Base-by-base conservation (phyloP, 2,113 vertebrate species). In the Crotalus tigris region DNA sequence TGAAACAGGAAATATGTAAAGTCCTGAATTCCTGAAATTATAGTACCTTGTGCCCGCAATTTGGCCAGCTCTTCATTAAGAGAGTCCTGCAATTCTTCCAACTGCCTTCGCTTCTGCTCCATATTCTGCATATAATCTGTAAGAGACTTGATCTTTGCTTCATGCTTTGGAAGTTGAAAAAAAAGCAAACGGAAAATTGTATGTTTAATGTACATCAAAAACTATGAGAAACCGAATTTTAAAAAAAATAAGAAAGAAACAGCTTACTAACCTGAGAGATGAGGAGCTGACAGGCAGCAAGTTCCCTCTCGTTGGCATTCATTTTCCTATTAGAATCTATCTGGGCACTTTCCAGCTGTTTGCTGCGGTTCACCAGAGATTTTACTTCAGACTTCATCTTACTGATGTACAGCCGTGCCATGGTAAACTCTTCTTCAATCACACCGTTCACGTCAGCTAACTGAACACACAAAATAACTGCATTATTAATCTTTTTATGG, bases 331-430 rank as follows among this genome's bases (percentile, higher is more conserved):
- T 98, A 95, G 98, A 97, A 90, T 99, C 98, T 26, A 98, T 96
- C 98, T 99, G 98, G 23, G 98, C 96, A 0, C 97, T 98, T 97
- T 99, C 99, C 81, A 99, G 94, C 97, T 99, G 98, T 92, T 98
- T 99, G 97, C 98, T 98, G 44, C 98, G 98, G 96, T 99, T 99
- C 95, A 98, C 98, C 94, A 99, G 96, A 0, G 98, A 99, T 95
- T 99, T 99, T 91, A 99, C 98, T 97, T 99, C 99, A 0, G 98
- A 98, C 93, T 99, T 99, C 98, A 99, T 98, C 96, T 99, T 99
- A 95, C 98, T 99, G 97, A 99, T 98, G 96, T 98, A 99, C 26
- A 99, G 98, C 26, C 98, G 97, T 46, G 98, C 98, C 96, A 98
- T 98, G 55, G 98, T 99, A 97, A 99, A 99, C 96, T 99, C 98